Evolutionary conservation across 2,113 vertebrate species (phyloP), one percentile per base, ranked within the genome.

Genomic region (Centropus unirufus): DNA sequence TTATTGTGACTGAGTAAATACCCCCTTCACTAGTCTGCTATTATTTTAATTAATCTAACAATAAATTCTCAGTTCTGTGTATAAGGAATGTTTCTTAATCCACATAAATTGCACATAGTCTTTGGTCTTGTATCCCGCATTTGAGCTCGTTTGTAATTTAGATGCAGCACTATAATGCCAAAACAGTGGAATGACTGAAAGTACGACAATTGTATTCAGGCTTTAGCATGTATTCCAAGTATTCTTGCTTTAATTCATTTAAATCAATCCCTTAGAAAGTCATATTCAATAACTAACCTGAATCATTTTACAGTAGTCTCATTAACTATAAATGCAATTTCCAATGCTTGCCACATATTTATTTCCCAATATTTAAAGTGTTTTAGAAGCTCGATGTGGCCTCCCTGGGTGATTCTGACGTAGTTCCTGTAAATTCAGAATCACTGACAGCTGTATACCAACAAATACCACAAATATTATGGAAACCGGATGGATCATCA

Each of bases 81-180:
- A 73, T 62, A 88, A 83, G 51, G 21, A 66, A 15, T 54, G 20
- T 77, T 83, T 59, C 42, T 86, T 77, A 86, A 69, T 34, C 29
- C 55, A 54, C 39, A 80, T 54, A 88, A 92, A 83, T 62, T 83
- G 32, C 14, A 58, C 32, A 9, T 29, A 39, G 17, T 55, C 67
- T 80, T 80, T 83, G 70, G 49, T 86, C 72, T 83, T 12, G 19
- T 66, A 76, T 29, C 21, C 46, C 93, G 54, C 27, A 75, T 46
- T 94, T 80, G 78, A 93, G 44, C 27, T 88, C 18, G 6, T 84
- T 84, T 89, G 39, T 69, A 94, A 76, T 58, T 83, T 91, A 93
- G n/a, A 80, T 73, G 24, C 3, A 12, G 8, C 5, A 14, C 15
- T 78, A 27, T 47, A 63, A 89, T 67, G 51, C 12, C 80, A 83